Percentiles rank a stretch among this genome's conserved stretches.
These are phyloP conservation scores for Trichomycterus rosablanca DNA, from an alignment of 2,113 vertebrate genomes.

Conservation along the genomic window DNA sequence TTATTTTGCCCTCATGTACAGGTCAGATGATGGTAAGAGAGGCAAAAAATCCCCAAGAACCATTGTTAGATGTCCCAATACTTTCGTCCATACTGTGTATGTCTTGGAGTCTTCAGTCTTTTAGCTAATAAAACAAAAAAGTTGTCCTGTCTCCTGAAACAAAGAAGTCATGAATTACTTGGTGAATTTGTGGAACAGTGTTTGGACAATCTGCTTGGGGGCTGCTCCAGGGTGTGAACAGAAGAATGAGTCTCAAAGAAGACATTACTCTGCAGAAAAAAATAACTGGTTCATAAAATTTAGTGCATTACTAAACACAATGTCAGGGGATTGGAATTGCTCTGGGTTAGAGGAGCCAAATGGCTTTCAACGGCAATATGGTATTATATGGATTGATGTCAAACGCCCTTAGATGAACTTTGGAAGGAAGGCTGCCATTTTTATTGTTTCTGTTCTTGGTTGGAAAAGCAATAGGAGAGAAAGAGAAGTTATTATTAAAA, in stretches of 20 bases:
- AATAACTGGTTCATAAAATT: not conserved
- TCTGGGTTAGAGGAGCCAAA: constrained; percentile 2
- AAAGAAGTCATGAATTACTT: not conserved
- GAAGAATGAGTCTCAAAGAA: not conserved
- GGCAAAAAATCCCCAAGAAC: too few relatives aligned
- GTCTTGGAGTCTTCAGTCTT: not conserved
- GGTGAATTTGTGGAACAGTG: not conserved
- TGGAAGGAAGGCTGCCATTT: not conserved
- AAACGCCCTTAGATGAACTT: constrained; percentile 4
- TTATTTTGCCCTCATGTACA: too few relatives aligned
- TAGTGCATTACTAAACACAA: constrained; percentile 1
- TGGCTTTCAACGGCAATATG: constrained; percentile 10
- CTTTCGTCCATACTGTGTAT: too few relatives aligned
- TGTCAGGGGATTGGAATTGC: constrained; percentile 26
- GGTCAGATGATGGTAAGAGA: too few relatives aligned
- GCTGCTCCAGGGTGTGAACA: not conserved
- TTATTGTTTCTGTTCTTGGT: not conserved
- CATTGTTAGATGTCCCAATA: too few relatives aligned
- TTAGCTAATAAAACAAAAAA: constrained; percentile 1
- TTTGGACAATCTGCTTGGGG: not conserved
- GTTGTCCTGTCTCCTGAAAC: too few relatives aligned
- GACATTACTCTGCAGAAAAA: not conserved
- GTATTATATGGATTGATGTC: constrained; percentile 7
- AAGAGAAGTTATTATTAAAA: not conserved
- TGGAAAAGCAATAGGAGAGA: not conserved